Percentiles rank a stretch among this genome's conserved stretches.
phyloP scores from a whole-genome alignment of 2,797 vertebrate species.

The Lindbergichthys nudifrons region DNA sequence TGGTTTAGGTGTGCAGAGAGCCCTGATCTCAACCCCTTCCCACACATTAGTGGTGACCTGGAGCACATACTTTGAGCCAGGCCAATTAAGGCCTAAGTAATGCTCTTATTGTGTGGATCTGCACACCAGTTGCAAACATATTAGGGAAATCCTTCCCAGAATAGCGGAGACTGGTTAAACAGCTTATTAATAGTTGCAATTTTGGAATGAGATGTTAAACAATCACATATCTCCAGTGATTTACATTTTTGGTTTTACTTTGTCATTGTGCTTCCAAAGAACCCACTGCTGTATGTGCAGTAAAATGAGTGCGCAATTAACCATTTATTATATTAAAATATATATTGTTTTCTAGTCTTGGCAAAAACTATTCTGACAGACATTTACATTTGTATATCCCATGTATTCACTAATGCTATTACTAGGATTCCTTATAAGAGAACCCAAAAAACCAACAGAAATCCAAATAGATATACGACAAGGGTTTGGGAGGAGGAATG shows the following conservation, averaged over 20 bases:
- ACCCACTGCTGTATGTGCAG: not conserved
- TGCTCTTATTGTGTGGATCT: not conserved
- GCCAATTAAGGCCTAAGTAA: not conserved
- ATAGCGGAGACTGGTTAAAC: not conserved
- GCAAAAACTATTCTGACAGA: not conserved
- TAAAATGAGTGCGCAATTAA: not conserved
- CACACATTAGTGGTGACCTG: not conserved
- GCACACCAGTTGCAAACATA: not conserved
- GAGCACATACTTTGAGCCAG: not conserved
- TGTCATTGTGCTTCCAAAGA: not conserved
- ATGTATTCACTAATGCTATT: not conserved
- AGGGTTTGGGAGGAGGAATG: not conserved
- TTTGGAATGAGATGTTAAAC: not conserved
- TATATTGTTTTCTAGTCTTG: not conserved
- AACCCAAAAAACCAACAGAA: not conserved
- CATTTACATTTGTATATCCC: not conserved
- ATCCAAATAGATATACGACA: not conserved
- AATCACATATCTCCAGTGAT: not conserved
- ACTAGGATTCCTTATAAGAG: not conserved
- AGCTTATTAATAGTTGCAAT: not conserved
- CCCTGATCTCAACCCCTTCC: not conserved
- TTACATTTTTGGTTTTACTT: not conserved
- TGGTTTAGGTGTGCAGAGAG: no score
- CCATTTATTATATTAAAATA: not conserved
- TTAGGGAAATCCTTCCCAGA: not conserved